Percentiles rank a stretch among this genome's conserved stretches.
These are phyloP conservation scores for Carpatolechia fugitivella DNA, from an alignment of 2,888 invertebrate species.

Conservation along the genomic window DNA sequence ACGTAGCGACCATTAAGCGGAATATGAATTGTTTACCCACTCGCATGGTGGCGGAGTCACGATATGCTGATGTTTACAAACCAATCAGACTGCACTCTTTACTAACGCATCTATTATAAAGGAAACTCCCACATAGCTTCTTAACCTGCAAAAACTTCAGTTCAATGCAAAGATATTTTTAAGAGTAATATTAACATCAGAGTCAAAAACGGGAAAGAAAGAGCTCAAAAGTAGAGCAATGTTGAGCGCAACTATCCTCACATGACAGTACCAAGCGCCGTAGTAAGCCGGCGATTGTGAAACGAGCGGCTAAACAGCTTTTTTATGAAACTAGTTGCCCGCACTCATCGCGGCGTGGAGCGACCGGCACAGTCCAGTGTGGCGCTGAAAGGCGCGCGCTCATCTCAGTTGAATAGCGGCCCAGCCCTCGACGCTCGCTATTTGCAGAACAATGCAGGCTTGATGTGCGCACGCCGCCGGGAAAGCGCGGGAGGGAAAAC, in stretches of 20 bases:
- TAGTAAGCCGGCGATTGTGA: slow-evolving; percentile 34
- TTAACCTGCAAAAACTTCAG: not conserved
- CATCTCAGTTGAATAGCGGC: slow-evolving; percentile 58
- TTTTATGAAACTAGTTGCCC: slow-evolving; percentile 41
- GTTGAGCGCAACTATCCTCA: slow-evolving; percentile 20
- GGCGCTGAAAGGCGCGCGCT: slow-evolving; percentile 46
- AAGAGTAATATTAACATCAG: no score
- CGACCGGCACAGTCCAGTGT: slow-evolving; percentile 49
- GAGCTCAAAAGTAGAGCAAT: not conserved
- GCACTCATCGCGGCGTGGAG: slow-evolving; percentile 35
- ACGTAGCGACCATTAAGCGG: slow-evolving; percentile 45
- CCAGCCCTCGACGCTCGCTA: slow-evolving; percentile 64
- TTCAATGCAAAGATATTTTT: no score
- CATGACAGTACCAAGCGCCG: slow-evolving; percentile 12
- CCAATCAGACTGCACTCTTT: no score
- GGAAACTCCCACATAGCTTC: no score
- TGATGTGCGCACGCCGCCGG: slow-evolving; percentile 74
- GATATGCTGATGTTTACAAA: no score
- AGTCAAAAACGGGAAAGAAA: not conserved
- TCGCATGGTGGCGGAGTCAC: not conserved
- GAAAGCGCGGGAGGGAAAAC: slow-evolving; percentile 72
- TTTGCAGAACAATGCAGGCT: slow-evolving; percentile 77
- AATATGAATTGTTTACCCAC: slow-evolving; percentile 49
- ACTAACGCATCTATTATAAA: no score
- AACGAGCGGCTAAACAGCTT: slow-evolving; percentile 42